Base-by-base conservation (phyloP, 2,797 vertebrate species). In the Apodemus agrarius region DNA sequence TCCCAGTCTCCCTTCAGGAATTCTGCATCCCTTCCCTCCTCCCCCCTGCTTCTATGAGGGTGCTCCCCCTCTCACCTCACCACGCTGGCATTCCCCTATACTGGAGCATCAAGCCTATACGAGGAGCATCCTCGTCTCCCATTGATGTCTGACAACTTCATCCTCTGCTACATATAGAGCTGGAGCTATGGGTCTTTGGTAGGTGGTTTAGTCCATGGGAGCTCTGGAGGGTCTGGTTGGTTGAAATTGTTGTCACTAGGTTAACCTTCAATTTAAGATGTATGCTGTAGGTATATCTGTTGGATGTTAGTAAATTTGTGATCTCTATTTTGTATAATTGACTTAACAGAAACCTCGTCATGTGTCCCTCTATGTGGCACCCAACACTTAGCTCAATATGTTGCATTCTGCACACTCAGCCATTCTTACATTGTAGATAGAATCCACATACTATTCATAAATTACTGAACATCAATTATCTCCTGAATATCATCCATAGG, bases 361-460 rank as follows among this genome's bases (percentile, higher is more conserved):
- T 26, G 14, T 0, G 37, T 3, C 6, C 3, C 14, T 90, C 1
- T 3, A 5, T 16, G 37, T 81, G 37, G 14, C 29, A 37, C 2
- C 12, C 12, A 61, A 63, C 31, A 16, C 6, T 79, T 49, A 37
- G 37, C 24, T n/a, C 43, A 80, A 16, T 52, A 88, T 11, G 65
- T 52, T 8, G 13, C 12, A 63, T 34, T 65, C 43, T 12, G 19
- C 21, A 8, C 0, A 80, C 7, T 49, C 46, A 81, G 63, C 76
- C 34, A 49, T 22, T 93, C 21, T 59, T 82, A 40, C 10, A 40
- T 6, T 26, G 43, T 37, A 34, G 82, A 54, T 72, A 43, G 87
- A 9, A 52, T 31, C 40, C 17, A 80, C 59, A 74, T 31, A 43
- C 59, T 84, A 59, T 17, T 85, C 4, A 49, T 29, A 79, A 37